Conservation (phyloP, 64 coral and sea anemone species). For the Montipora sp. region DNA sequence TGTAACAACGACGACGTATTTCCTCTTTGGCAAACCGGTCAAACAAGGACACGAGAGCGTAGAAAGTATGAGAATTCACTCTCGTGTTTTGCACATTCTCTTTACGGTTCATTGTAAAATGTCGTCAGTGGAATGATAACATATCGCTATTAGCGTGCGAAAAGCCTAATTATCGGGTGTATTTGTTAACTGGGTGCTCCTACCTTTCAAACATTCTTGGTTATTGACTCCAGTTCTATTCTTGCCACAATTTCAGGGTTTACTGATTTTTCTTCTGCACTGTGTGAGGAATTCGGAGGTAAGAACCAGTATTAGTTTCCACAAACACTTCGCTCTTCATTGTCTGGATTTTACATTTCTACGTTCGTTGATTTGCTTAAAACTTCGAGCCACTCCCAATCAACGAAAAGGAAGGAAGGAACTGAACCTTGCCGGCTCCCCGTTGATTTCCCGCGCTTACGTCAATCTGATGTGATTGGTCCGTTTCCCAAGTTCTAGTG, state of each 20-base stretch:
- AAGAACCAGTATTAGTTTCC: neutral
- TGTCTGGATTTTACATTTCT: neutral
- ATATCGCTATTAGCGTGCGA: too few species aligned
- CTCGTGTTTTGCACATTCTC: too few species aligned
- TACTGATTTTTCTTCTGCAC: conserved; percentile 27
- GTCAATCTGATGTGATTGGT: too few species aligned
- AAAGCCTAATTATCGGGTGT: too few species aligned
- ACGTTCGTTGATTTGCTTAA: neutral
- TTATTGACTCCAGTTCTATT: neutral
- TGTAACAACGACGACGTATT: too few species aligned
- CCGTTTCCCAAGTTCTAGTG: too few species aligned
- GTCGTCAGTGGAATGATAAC: too few species aligned
- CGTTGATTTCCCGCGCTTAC: too few species aligned
- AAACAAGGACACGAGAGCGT: too few species aligned
- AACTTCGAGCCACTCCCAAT: neutral
- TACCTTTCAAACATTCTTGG: neutral
- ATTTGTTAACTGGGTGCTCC: neutral
- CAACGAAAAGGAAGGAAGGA: neutral
- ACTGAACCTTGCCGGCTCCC: neutral
- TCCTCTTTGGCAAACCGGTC: too few species aligned
- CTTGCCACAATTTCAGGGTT: neutral
- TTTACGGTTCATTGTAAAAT: too few species aligned
- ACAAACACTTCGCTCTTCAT: neutral
- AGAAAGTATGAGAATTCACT: too few species aligned
- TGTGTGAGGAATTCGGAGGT: conserved; percentile 42